Evolutionary conservation across 1,140 invertebrate genomes (phyloP), one percentile per base, ranked within the genome.

Genomic region (Brachionus manjavacas): DNA sequence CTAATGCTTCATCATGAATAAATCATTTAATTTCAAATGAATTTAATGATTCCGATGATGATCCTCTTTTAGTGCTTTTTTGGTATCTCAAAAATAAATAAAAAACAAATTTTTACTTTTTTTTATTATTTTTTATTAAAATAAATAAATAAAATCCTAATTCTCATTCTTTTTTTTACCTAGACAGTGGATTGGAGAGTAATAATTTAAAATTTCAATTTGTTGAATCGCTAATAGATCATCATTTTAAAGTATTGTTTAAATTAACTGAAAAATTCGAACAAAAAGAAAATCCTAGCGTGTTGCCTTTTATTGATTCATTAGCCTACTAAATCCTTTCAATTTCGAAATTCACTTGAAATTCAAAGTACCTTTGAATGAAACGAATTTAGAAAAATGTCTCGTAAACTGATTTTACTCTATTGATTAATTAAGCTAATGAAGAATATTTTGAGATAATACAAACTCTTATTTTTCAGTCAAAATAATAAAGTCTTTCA

Each of bases 301-400:
- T 72, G 68, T 72, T 72, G 68, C 68, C 68, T 72, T 72, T 72
- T 72, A 72, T 72, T 72, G 68, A 72, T 72, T 72, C 68, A 72
- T 72, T 72, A 72, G 68, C 68, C 68, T 72, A 72, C 31, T 72
- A 72, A 72, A 39, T 41, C 66, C n/a, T 68, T 68, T 68, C 25
- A 39, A 68, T 72, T 72, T 72, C 68, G 31, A 72, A 39, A 41
- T 72, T 41, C 39, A 41, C 39, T 72, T 41, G 39, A 39, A 39
- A 39, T 41, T 39, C 16, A 16, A 72, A 72, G 68, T 72, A 41
- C 35, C 31, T 72, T 23, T 72, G 68, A 72, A 72, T 60, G 52
- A 60, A 60, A 60, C 25, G n/a, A 60, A 9, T 60, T 60, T 60
- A 25, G 43, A 60, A 60, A 60, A 60, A 60, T 60, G 52, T 60